Evolutionary conservation across 1,140 invertebrate genomes (phyloP), one percentile per base, ranked within the genome.

Genomic region (Rhizoglyphus robini): DNA sequence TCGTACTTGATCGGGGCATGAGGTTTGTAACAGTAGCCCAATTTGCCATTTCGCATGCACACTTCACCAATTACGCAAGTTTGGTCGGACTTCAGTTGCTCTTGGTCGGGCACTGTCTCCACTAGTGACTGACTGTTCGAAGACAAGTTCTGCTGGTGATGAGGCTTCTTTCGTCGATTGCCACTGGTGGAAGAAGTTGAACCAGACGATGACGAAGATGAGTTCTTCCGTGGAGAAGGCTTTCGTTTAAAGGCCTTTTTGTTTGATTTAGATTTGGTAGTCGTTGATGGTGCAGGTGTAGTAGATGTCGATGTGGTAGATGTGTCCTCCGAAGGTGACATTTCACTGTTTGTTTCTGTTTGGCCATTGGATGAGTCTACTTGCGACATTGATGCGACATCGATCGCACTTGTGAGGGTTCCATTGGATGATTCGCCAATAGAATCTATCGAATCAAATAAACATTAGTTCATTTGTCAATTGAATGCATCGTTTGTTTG

Each of bases 51-150:
- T 2, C 27, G 58, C 15, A 15, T 29, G 27, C 58, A 60, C n/a
- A 60, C 58, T n/a, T 60, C 58, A 32, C 58, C 58, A 46, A 60
- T 60, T 11, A 60, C 13, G 29, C 58, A 60, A 32, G 58, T 60
- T 1, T 29, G 58, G 15, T 60, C 27, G 11, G 58, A 27, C 4
- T 11, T 59, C 32, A 34, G 29, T 32, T 60, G 15, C 15, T 34
- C 58, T 11, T 34, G 15, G 18, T 32, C 27, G n/a, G 5, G 5
- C 4, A 11, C 25, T 4, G 25, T 34, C 31, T 59, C 57, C 18
- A 32, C 27, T 25, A 51, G 8, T 18, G 8, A 41, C 18, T 18
- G 36, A 41, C 18, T 41, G 8, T 41, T 41, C 18, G 36, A 41
- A 11, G 36, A 18, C 36, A 11, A 41, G 36, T 41, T 41, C n/a